Base-by-base conservation (phyloP, 2,113 vertebrate genomes). In the Lonchura striata region DNA sequence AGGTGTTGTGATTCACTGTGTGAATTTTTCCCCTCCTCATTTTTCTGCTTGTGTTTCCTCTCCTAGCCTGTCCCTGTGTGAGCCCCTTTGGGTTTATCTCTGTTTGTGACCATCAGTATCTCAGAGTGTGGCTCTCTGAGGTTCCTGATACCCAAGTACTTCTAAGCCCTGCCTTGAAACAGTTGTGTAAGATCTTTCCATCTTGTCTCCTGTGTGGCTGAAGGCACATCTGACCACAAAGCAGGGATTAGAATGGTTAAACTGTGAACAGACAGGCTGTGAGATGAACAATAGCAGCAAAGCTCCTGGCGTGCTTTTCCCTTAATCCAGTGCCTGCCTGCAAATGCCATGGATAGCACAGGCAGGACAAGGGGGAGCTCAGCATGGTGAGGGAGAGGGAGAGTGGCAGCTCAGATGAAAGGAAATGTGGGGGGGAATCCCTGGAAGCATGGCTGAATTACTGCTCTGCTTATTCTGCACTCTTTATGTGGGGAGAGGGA, bases 321-420 rank as follows among this genome's bases (percentile, higher is more conserved):
- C 69, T 69, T 92, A 80, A 93, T 94, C 90, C 89, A 91, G 76
- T 20, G 39, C 82, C 87, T 94, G 90, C 75, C 82, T 76, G 75
- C 20, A 49, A 35, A 91, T 91, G 94, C 96, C 82, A 47, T 14
- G 94, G 96, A 95, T 78, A 96, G 97, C 92, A 91, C 82, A 86
- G 93, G 64, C 15, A 5, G 64, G 52, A 47, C 5, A n/a, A 61
- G 15, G 49, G 92, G 74, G 60, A 84, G 50, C 53, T 1, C 56
- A 28, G 46, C 19, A 8, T 33, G n/a, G 76, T 44, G 25, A 53
- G 13, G 10, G 27, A 64, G 50, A 22, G n/a, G 5, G 56, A 57
- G 70, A 75, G 31, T 27, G n/a, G 46, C 57, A 82, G 33, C 46
- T 95, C 42, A 71, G 41, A 77, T 49, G 63, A 46, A 82, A 70